Base-by-base conservation (phyloP, 2,888 invertebrate species). In the Microplitis deprimator region DNA sequence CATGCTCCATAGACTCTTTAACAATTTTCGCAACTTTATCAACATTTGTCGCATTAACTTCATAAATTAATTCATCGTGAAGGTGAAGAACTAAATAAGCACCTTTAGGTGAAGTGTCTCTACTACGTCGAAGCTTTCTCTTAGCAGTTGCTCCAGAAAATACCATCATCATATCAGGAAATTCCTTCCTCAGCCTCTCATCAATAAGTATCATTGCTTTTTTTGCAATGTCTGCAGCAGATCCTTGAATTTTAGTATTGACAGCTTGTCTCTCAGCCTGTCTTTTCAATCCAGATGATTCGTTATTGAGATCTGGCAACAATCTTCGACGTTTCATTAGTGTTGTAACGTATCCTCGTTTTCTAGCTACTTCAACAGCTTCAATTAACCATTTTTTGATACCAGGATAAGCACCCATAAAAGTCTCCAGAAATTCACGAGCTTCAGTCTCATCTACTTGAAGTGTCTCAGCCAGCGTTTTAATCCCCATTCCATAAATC, bases 61-160 rank as follows among this genome's bases (percentile, higher is more conserved):
- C 98, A 87, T 96, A 98, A 40, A 99, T 93, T 1, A 99, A 92
- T 91, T 99, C 99, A 90, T 99, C 99, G 89, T 99, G 99, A 84
- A 99, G 91, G 89, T 98, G 98, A 38, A 99, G 91, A 3, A 98
- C 93, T 13, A 98, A 92, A 79, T 92, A 92, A 0, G 94, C 94
- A 83, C 89, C 89, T 60, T 84, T 82, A n/a, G 85, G 83, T 50
- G 81, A 80, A 13, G 79, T 74, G 69, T 85, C 85, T 41, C 75
- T 80, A 77, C 81, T 84, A 20, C 79, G 84, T 67, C 86, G 81
- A 70, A 87, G 80, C 79, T 83, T 87, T 59, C 85, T 83, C 65
- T 80, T 83, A 6, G 69, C 77, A 62, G 76, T 64, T 73, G 77
- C 67, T 70, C 81, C 70, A 10, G 83, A 81, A 68, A 89, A 83